Base-by-base conservation (phyloP, 2,113 vertebrate genomes). In the Prionailurus viverrinus region DNA sequence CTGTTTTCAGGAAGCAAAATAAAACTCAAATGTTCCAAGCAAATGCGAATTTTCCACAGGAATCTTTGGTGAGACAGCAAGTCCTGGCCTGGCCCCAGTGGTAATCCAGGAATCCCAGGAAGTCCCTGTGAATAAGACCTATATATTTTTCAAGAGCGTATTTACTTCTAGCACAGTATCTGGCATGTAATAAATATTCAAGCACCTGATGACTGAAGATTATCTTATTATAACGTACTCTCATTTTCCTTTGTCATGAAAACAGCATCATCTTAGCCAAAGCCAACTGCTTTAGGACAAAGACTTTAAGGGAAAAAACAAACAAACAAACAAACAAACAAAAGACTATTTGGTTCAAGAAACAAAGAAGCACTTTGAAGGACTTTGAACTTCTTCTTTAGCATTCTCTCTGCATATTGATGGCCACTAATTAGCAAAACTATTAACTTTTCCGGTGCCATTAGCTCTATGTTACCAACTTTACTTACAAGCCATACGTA, bases 211-310 rank as follows among this genome's bases (percentile, higher is more conserved):
- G 45, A 65, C 16, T 66, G 31, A 82, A 36, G 71, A 33, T 65
- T 1, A 23, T 82, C 58, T 31, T 69, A 76, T 84, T 58, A 63
- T 58, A 84, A 80, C 29, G 31, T 33, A 33, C 12, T 78, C 84
- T 55, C n/a, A 88, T 33, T 71, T 89, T 94, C 41, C n/a, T 79
- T 16, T 53, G 41, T 36, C n/a, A 76, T 66, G 78, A 85, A 85
- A 74, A 91, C 39, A 74, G 39, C 74, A 89, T 55, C 88, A 89
- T 58, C 51, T 74, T 86, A 86, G 31, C 36, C n/a, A 66, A 96
- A 89, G 78, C 8, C 8, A 83, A 88, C 0, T 88, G 33, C 19
- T 88, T 97, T 83, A 85, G 15, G 80, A 92, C 69, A 97, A 96
- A 93, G 48, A 74, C 33, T 82, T 10, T 31, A 89, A 93, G 5